These are phyloP conservation scores for Otolemur crassicaudatus DNA, from an alignment of 2,797 vertebrate genomes.

Conservation along the genomic window DNA sequence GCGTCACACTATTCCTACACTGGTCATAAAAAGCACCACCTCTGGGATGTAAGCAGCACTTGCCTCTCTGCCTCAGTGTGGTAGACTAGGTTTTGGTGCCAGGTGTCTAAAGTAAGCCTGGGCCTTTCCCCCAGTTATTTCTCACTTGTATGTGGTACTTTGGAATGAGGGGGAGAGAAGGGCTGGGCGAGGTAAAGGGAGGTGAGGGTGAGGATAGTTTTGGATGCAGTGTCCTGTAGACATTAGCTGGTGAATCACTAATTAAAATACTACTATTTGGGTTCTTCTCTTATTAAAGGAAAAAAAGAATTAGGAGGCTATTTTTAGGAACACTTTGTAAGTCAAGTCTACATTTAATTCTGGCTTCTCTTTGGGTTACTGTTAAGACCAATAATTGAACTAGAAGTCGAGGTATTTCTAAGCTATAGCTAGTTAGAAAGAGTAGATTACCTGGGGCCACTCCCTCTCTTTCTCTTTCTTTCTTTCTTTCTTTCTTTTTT, in stretches of 20 bases:
- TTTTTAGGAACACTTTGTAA: conserved; percentile 87
- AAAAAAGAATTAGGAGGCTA: conserved; percentile 80
- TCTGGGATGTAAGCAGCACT: background rate
- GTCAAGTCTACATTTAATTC: conserved; percentile 86
- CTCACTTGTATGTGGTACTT: background rate
- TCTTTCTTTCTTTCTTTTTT: too few relatives aligned
- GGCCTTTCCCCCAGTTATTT: background rate
- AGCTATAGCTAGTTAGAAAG: conserved; percentile 76
- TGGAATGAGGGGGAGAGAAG: background rate
- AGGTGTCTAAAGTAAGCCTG: background rate
- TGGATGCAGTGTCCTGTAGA: conserved; percentile 45
- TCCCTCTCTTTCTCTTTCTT: background rate
- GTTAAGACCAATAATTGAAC: conserved; percentile 83
- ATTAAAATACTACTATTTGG: conserved; percentile 67
- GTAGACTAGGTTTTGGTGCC: background rate
- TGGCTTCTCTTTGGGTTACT: conserved; percentile 76
- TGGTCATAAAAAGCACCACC: background rate
- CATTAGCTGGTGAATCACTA: conserved; percentile 55
- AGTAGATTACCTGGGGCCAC: background rate
- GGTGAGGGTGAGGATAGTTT: background rate
- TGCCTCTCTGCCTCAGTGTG: background rate
- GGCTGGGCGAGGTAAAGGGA: background rate
- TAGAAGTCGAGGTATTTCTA: conserved; percentile 84
- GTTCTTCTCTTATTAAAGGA: conserved; percentile 56
- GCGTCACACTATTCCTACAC: background rate